Evolutionary conservation across 2,113 vertebrate species (phyloP).

Genomic region (Peromyscus californicus): DNA sequence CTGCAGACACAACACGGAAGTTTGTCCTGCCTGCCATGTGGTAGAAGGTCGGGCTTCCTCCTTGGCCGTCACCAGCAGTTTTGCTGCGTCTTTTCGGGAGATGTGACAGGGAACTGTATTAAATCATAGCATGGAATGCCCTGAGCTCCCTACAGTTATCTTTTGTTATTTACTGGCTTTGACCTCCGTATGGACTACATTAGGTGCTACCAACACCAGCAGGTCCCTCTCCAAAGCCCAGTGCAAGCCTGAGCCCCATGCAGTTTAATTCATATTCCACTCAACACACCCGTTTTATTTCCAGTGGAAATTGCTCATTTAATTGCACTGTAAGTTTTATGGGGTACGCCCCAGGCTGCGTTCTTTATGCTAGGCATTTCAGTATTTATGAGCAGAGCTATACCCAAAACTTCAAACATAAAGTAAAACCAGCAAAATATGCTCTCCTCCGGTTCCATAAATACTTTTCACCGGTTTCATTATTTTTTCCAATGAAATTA

Average conservation of each 20-base stretch:
- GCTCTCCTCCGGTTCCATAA: slow-evolving; percentile 80
- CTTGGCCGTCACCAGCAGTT: slow-evolving; percentile 77
- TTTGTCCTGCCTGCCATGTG: slow-evolving; percentile 14
- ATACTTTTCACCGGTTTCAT: slow-evolving; percentile 83
- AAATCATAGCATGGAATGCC: slow-evolving; percentile 82
- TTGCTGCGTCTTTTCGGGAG: slow-evolving; percentile 77
- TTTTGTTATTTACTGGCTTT: slow-evolving; percentile 86
- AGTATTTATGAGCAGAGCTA: slow-evolving; percentile 87
- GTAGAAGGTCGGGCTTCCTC: slow-evolving; percentile 76
- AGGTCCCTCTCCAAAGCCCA: slow-evolving; percentile 77
- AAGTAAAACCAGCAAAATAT: slow-evolving; percentile 86
- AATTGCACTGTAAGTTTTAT: slow-evolving; percentile 92
- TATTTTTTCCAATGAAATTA: slow-evolving; percentile 81
- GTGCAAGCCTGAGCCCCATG: slow-evolving; percentile 75
- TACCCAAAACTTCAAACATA: slow-evolving; percentile 81
- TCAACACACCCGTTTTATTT: slow-evolving; percentile 88
- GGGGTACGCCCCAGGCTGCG: slow-evolving; percentile 88
- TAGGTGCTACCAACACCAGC: slow-evolving; percentile 78
- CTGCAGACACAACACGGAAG: slow-evolving; percentile 45
- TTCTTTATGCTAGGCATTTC: slow-evolving; percentile 89
- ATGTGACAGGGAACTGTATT: slow-evolving; percentile 76
- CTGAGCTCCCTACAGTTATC: slow-evolving; percentile 82
- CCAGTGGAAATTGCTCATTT: slow-evolving; percentile 91
- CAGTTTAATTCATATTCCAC: slow-evolving; percentile 89
- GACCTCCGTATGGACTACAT: slow-evolving; percentile 81